Percentiles rank a stretch among this genome's conserved stretches.
These are phyloP conservation scores for Falco peregrinus DNA, from an alignment of 2,797 vertebrate genomes.

Conservation along the genomic window DNA sequence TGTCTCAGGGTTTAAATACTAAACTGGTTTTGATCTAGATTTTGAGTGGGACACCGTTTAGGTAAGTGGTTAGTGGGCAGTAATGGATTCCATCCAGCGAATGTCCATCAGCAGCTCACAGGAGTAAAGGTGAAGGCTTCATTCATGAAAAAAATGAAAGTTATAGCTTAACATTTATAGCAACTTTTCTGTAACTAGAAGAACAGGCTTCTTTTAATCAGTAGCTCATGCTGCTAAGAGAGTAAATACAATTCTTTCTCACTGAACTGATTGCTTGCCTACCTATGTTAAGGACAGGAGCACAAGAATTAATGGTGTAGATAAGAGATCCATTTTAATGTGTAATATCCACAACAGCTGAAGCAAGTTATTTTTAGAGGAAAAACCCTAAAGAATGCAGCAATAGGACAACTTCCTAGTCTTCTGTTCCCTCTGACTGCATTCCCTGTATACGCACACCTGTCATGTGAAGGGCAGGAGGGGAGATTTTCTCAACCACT, in stretches of 20 bases:
- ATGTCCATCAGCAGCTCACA: background rate
- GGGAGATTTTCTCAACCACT: no score
- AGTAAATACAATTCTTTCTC: background rate
- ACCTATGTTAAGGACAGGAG: background rate
- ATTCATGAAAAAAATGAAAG: background rate
- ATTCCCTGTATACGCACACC: background rate
- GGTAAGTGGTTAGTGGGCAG: background rate
- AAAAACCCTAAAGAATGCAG: background rate
- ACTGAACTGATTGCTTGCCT: background rate
- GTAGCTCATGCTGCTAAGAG: background rate
- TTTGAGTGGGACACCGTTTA: background rate
- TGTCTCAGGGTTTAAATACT: background rate
- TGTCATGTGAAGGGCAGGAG: no score
- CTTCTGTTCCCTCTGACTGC: background rate
- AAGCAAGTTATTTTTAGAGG: background rate
- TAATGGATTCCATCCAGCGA: background rate
- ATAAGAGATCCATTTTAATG: background rate
- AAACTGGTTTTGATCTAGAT: background rate
- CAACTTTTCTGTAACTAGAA: background rate
- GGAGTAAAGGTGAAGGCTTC: background rate
- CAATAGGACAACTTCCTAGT: background rate
- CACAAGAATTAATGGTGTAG: background rate
- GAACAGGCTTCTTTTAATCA: background rate
- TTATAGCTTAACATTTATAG: background rate
- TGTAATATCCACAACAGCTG: background rate